Percentiles rank a stretch among this genome's conserved stretches.
Conservation (phyloP, 1,140 invertebrate species). For the Neoseiulus cucumeris region DNA sequence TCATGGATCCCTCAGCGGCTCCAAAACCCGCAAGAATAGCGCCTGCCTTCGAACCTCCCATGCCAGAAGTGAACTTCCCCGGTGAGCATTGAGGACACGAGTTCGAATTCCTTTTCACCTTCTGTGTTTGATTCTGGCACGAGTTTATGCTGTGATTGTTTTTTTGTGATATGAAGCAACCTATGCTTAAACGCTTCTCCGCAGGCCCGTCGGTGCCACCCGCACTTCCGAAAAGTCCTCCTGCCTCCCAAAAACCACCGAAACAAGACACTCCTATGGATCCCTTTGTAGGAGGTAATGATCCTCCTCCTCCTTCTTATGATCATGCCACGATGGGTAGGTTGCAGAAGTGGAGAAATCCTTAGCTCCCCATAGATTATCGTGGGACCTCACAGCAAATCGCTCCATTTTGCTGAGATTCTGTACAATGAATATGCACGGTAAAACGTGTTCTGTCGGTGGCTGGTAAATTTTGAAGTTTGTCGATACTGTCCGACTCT, state of each 20-base stretch:
- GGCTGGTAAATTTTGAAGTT: too few relatives aligned
- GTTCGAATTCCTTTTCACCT: not conserved
- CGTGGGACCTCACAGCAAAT: slow-evolving; percentile 6
- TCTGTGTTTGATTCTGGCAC: not conserved
- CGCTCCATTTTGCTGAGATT: too few relatives aligned
- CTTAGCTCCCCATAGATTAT: not conserved
- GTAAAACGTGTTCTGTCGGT: too few relatives aligned
- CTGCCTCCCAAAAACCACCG: not conserved
- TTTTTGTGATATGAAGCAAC: too few relatives aligned
- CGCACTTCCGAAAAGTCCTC: not conserved
- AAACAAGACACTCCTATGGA: slow-evolving; percentile 12
- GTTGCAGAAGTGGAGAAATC: not conserved
- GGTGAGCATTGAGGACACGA: not conserved
- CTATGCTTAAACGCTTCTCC: slow-evolving; percentile 10
- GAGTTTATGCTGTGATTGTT: too few relatives aligned
- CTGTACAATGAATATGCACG: too few relatives aligned
- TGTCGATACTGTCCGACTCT: too few relatives aligned
- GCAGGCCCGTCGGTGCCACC: slow-evolving; percentile 11
- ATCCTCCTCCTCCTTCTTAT: slow-evolving; percentile 18
- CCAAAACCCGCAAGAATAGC: not conserved
- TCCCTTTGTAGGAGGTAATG: slow-evolving; percentile 13
- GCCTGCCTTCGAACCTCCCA: not conserved
- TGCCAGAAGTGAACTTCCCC: not conserved
- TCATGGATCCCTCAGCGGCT: not conserved
- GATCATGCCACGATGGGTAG: slow-evolving; percentile 13